Evolutionary conservation across 2,888 invertebrate genomes (phyloP).

Genomic region (Troilus luridus): DNA sequence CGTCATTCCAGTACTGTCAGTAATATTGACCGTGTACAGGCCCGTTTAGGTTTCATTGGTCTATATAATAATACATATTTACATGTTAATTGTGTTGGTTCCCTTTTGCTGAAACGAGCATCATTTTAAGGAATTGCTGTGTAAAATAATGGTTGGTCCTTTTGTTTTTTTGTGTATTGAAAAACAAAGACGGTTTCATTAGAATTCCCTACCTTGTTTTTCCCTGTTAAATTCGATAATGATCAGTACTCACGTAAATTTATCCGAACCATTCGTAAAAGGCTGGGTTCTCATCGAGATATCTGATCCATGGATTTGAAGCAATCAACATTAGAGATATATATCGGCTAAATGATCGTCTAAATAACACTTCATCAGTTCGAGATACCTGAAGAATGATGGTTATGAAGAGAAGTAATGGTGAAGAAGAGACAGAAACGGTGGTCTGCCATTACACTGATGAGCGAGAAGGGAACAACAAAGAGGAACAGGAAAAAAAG

Average conservation of each 20-base stretch:
- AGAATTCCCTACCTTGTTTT: too few relatives aligned
- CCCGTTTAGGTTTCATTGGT: too few relatives aligned
- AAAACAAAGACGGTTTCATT: too few relatives aligned
- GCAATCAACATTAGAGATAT: slow-evolving; percentile 6
- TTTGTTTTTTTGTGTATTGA: too few relatives aligned
- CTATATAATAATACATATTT: too few relatives aligned
- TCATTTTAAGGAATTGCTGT: too few relatives aligned
- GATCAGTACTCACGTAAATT: not conserved
- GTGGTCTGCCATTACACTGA: not conserved
- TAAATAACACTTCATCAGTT: slow-evolving; percentile 18
- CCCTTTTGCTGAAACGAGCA: too few relatives aligned
- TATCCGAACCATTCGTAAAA: not conserved
- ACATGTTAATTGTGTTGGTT: too few relatives aligned
- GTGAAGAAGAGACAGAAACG: not conserved
- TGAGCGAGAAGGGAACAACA: slow-evolving; percentile 10
- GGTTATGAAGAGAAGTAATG: slow-evolving; percentile 29
- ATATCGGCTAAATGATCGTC: not conserved
- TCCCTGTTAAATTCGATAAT: too few relatives aligned
- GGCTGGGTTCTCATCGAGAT: not conserved
- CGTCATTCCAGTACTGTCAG: too few relatives aligned
- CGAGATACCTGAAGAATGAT: not conserved
- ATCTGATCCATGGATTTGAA: not conserved
- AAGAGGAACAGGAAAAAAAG: not conserved
- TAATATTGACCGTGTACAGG: too few relatives aligned
- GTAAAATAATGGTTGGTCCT: too few relatives aligned